These are phyloP conservation scores for Aldrovandia affinis DNA, from an alignment of 2,797 vertebrate species.

Conservation along the genomic window DNA sequence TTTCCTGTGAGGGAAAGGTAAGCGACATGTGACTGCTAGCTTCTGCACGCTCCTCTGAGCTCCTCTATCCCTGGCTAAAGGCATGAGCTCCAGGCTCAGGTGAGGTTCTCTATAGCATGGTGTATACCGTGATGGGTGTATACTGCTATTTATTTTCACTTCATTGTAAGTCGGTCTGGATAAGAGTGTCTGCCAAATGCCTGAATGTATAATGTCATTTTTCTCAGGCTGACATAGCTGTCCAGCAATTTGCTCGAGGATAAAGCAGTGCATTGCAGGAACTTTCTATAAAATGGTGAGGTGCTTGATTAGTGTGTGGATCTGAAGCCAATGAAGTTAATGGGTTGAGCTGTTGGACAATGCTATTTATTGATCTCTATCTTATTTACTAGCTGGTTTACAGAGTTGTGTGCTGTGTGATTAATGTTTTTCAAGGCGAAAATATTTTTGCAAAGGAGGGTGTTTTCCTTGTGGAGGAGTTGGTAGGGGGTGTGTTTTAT, in stretches of 20 bases:
- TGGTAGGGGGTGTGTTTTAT: slow-evolving; percentile 19
- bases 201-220: slow-evolving; percentile 12
- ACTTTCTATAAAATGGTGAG: not conserved
- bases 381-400: not conserved
- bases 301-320: slow-evolving; percentile 1
- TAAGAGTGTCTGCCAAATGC: slow-evolving; percentile 12
- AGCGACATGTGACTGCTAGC: slow-evolving; percentile 69
- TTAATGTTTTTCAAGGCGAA: not conserved
- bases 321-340: not conserved
- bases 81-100: slow-evolving; percentile 64
- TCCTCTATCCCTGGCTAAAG: slow-evolving; percentile 66
- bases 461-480: slow-evolving; percentile 11
- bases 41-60: slow-evolving; percentile 48
- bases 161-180: slow-evolving; percentile 14
- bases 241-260: slow-evolving; percentile 43
- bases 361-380: not conserved
- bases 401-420: not conserved
- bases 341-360: not conserved
- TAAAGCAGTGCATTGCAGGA: slow-evolving; percentile 22
- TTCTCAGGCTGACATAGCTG: slow-evolving; percentile 13
- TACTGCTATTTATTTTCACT: slow-evolving; percentile 5
- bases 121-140: not conserved
- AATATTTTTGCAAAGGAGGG: slow-evolving; percentile 39
- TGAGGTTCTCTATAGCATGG: slow-evolving; percentile 10
- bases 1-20: slow-evolving; percentile 78